Base-by-base conservation (phyloP, 1,140 invertebrate genomes). In the Thaumetopoea pityocampa region DNA sequence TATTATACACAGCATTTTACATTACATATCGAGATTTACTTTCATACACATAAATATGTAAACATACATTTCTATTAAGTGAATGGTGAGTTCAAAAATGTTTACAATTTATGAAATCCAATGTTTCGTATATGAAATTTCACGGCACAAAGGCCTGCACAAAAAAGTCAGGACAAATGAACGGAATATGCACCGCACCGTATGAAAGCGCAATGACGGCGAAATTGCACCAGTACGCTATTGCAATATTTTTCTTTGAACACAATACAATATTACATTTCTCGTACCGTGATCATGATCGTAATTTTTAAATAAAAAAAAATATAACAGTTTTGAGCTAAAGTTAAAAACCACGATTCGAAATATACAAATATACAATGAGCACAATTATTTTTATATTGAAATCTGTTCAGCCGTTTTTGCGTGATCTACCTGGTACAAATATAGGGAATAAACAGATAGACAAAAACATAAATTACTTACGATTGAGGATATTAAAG, bases 241-340 rank as follows among this genome's bases (percentile, higher is more conserved):
- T 52, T 48, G 57, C 53, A 58, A 57, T 58, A 61, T 61, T 60
- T 63, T 65, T 52, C 53, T 57, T 58, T 48, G 54, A 50, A 42
- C 35, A 53, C 48, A 44, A 52, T 49, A 60, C 55, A 41, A 49
- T 60, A 55, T 51, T 51, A 37, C 54, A 38, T 51, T 51, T 43
- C 37, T 27, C 29, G 36, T 9, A 27, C 10, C 32, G 11, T 37
- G 18, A 10, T 27, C 19, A 14, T 12, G 12, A 19, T 26, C 10
- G 32, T 49, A 30, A 36, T 27, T 40, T 41, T 47, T 28, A 36
- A 37, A 26, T 17, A 36, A 17, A 30, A 46, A 19, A 35, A 37
- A 14, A 23, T 30, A 22, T 32, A 24, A 9, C 20, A 34, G 9
- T 34, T 16, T 6, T 0, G 1, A 0, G 10, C 4, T 3, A 9